Base-by-base conservation (phyloP, 2,888 invertebrate species). In the Morpho deidamia region DNA sequence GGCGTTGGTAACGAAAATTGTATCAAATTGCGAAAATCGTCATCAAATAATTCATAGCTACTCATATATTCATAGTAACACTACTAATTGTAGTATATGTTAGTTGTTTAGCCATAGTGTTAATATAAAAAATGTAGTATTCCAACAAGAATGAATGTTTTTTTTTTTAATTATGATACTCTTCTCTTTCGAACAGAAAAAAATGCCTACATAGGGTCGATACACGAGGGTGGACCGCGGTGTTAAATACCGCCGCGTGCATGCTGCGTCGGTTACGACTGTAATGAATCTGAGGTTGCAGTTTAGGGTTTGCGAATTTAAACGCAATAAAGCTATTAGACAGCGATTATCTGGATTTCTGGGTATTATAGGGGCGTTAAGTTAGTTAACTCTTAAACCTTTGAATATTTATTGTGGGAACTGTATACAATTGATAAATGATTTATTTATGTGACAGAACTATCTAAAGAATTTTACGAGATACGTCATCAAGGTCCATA, bases 261-360 rank as follows among this genome's bases (percentile, higher is more conserved):
- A 69, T 73, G 72, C 73, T 70, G 75, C 64, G 73, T 83, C 83
- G 78, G 84, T 79, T 78, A 81, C 80, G 80, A 74, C 64, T 67
- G 74, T 76, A 81, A 83, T 83, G 80, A 84, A 83, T 81, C 77
- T 71, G 73, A 70, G 70, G 72, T 75, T 78, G 75, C 72, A 74
- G 73, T 81, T 76, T 77, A 78, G 80, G 83, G 82, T 78, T 79
- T 74, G 67, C 72, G 71, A 68, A 65, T 66, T 67, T 69, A 49
- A 62, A 64, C 48, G 60, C 65, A 61, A 63, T 69, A 67, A 64
- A 69, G 59, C 64, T 58, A 67, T 69, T 67, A 65, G 55, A 59
- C 51, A 59, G 53, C 62, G 62, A 67, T 68, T 66, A 66, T 55
- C 50, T 39, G 62, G 60, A 65, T 64, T 61, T 58, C 34, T 40